phyloP scores from a whole-genome alignment of 2,113 vertebrate genomes.

The Danionella cerebrum region DNA sequence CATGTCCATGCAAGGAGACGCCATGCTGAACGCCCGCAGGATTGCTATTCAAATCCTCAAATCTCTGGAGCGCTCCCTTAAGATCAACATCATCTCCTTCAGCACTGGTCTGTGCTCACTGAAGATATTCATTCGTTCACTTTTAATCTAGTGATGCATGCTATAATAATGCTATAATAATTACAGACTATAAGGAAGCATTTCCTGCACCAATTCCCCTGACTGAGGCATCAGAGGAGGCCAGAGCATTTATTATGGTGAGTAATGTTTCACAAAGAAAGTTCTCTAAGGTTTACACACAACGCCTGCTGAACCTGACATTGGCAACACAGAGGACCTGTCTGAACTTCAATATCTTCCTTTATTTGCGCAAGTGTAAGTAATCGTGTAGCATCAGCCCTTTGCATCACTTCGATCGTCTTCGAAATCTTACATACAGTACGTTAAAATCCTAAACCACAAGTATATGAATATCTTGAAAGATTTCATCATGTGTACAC shows the following conservation, averaged over 20 bases:
- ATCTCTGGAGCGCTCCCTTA: slow-evolving; percentile 43
- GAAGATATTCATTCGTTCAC: neutral
- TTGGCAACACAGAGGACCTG: too few relatives aligned
- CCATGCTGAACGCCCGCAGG: slow-evolving; percentile 56
- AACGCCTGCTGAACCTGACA: too few relatives aligned
- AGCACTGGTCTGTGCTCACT: slow-evolving; percentile 62
- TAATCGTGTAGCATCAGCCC: too few relatives aligned
- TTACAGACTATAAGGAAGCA: slow-evolving; percentile 67
- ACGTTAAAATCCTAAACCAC: too few relatives aligned
- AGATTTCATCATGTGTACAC: too few relatives aligned
- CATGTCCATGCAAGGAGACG: slow-evolving; percentile 70
- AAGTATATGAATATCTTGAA: too few relatives aligned
- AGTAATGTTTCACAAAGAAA: slow-evolving; percentile 25
- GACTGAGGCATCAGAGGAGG: neutral
- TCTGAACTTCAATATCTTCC: too few relatives aligned
- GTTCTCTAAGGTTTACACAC: too few relatives aligned
- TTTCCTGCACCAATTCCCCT: slow-evolving; percentile 56
- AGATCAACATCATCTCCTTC: slow-evolving; percentile 69
- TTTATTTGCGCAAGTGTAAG: too few relatives aligned
- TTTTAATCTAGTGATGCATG: neutral
- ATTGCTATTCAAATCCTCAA: slow-evolving; percentile 63
- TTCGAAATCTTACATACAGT: too few relatives aligned
- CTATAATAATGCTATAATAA: too few relatives aligned
- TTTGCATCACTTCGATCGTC: too few relatives aligned
- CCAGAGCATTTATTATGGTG: slow-evolving; percentile 67